phyloP scores from a whole-genome alignment of 2,888 invertebrate species.

The Clostera curtula region DNA sequence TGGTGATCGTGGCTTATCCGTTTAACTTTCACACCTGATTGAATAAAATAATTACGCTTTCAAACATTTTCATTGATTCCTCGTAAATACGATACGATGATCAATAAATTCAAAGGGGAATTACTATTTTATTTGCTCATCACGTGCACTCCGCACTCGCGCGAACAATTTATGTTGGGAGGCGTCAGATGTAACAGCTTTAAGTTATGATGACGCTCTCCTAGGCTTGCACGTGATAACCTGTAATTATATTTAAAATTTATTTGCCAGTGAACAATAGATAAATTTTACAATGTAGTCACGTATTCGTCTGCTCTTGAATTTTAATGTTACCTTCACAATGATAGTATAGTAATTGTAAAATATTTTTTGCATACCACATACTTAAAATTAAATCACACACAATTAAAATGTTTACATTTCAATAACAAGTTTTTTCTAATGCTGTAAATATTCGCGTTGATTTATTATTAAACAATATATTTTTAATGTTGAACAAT shows the following conservation, averaged over 20 bases:
- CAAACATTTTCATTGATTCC: too few relatives aligned
- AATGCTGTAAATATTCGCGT: too few relatives aligned
- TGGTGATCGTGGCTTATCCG: too few relatives aligned
- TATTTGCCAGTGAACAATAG: slow-evolving; percentile 42
- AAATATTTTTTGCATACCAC: too few relatives aligned
- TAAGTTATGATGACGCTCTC: slow-evolving; percentile 54
- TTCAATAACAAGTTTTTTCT: too few relatives aligned
- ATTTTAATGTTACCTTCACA: too few relatives aligned
- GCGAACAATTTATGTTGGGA: slow-evolving; percentile 54
- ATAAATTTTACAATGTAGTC: slow-evolving; percentile 25
- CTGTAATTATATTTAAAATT: slow-evolving; percentile 55
- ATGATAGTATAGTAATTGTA: too few relatives aligned
- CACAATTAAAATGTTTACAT: not conserved
- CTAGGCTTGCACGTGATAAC: slow-evolving; percentile 48
- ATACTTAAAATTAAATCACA: too few relatives aligned
- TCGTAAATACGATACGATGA: slow-evolving; percentile 65
- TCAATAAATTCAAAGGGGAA: slow-evolving; percentile 59
- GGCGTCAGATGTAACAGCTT: slow-evolving; percentile 61
- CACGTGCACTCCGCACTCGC: slow-evolving; percentile 54
- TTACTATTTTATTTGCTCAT: slow-evolving; percentile 65
- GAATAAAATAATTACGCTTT: too few relatives aligned
- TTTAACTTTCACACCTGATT: too few relatives aligned
- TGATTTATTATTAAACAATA: not conserved
- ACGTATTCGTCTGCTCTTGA: slow-evolving; percentile 9
- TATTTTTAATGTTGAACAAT: slow-evolving; percentile 1